These are phyloP conservation scores for Scaptomyza parva DNA, from an alignment of 2,888 invertebrate species.

Conservation along the genomic window DNA sequence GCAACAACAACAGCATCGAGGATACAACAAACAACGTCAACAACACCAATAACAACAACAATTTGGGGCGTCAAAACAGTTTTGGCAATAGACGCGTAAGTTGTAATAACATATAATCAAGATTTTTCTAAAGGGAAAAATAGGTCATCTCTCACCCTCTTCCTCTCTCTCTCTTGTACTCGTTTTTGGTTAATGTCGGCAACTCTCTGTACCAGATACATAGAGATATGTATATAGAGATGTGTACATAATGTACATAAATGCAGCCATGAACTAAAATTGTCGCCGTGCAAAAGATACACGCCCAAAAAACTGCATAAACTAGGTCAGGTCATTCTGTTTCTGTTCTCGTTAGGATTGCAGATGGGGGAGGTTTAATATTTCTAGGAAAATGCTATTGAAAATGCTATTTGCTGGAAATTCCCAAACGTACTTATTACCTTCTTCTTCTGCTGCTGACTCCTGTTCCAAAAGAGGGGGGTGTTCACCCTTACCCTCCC, in stretches of 20 bases:
- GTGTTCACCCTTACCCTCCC: too few species aligned
- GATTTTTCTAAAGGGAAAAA: slow-evolving; percentile 25
- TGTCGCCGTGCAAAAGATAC: slow-evolving; percentile 64
- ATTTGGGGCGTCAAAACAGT: slow-evolving; percentile 84
- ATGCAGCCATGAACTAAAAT: slow-evolving; percentile 77
- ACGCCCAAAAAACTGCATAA: slow-evolving; percentile 75
- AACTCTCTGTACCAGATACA: slow-evolving; percentile 19
- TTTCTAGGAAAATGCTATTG: slow-evolving; percentile 52
- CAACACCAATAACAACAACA: slow-evolving; percentile 52
- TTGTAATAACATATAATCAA: slow-evolving; percentile 25
- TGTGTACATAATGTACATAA: slow-evolving; percentile 23
- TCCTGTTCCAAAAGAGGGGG: too few species aligned
- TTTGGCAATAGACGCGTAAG: slow-evolving; percentile 84
- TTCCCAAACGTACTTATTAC: slow-evolving; percentile 70
- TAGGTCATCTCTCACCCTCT: slow-evolving; percentile 39
- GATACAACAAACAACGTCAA: slow-evolving; percentile 52
- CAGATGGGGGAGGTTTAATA: not conserved
- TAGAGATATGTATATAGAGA: not conserved
- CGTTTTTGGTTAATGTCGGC: slow-evolving; percentile 11
- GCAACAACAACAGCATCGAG: slow-evolving; percentile 69
- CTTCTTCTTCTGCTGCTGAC: too few species aligned
- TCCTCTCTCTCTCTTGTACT: slow-evolving; percentile 16
- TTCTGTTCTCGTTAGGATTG: not conserved
- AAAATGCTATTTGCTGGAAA: slow-evolving; percentile 64
- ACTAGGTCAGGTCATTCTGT: slow-evolving; percentile 73